phyloP scores from a whole-genome alignment of 2,888 invertebrate genomes.

The Lingula anatina region DNA sequence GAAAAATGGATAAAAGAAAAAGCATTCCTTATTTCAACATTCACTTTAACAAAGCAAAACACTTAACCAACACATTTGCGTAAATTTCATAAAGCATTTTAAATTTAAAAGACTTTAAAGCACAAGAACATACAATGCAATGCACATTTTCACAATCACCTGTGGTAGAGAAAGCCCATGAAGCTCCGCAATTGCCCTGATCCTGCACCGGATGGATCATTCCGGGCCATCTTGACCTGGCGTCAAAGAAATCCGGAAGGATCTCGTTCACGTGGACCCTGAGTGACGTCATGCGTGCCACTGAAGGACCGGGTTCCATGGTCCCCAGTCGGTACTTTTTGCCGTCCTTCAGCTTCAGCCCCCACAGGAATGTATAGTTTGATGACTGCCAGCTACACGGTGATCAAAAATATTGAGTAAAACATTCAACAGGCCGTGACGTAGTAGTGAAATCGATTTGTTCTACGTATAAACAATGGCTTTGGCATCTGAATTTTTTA shows the following conservation, averaged over 20 bases:
- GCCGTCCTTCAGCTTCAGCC: constrained; percentile 75
- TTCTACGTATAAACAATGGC: too few species aligned
- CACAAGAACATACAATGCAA: too few species aligned
- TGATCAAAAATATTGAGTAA: constrained; percentile 1
- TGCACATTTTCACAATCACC: too few species aligned
- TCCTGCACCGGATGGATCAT: constrained; percentile 64
- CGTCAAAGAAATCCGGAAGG: constrained; percentile 69
- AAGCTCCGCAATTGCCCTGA: constrained; percentile 74
- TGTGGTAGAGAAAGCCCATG: constrained; percentile 87
- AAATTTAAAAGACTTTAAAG: too few species aligned
- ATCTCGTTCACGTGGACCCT: constrained; percentile 19
- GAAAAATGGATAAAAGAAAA: too few species aligned
- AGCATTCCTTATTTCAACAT: too few species aligned
- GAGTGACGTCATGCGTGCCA: constrained; percentile 38
- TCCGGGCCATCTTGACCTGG: constrained; percentile 69
- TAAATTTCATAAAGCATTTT: too few species aligned
- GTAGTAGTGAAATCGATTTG: too few species aligned
- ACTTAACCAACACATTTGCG: too few species aligned
- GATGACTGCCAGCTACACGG: constrained; percentile 69
- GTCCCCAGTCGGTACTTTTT: constrained; percentile 71
- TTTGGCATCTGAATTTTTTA: too few species aligned
- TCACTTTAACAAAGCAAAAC: too few species aligned
- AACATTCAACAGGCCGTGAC: too few species aligned
- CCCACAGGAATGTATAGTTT: constrained; percentile 81
- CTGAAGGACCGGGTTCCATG: constrained; percentile 56